These are phyloP conservation scores for Brachionus asplanchnoidis DNA, from an alignment of 1,140 invertebrate genomes.

Conservation along the genomic window DNA sequence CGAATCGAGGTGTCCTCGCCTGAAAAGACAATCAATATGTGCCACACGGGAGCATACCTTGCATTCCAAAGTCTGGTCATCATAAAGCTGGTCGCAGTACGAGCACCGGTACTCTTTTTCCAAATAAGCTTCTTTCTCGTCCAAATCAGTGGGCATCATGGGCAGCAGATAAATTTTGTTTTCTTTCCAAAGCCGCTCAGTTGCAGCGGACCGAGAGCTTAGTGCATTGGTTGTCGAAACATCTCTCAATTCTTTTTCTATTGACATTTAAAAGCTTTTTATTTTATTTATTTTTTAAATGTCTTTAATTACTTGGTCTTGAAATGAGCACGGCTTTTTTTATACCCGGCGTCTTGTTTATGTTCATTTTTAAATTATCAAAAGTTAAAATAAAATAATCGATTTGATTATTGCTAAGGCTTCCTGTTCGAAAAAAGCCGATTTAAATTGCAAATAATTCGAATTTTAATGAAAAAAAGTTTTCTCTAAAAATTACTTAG, in stretches of 20 bases:
- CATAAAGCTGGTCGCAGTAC: slow-evolving; percentile 17
- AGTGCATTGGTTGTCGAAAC: not conserved
- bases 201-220: not conserved
- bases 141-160: not conserved
- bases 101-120: slow-evolving; percentile 39
- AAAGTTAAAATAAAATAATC: not conserved
- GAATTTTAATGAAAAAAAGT: not conserved
- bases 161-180: not conserved
- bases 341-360: not conserved
- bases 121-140: slow-evolving; percentile 16
- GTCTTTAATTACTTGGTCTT: not conserved
- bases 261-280: not conserved
- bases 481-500: not conserved
- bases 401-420: slow-evolving; percentile 6
- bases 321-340: slow-evolving; percentile 8
- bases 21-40: slow-evolving; percentile 18
- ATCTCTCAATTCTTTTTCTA: not conserved
- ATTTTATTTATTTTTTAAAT: not conserved
- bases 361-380: not conserved
- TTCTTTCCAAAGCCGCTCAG: not conserved
- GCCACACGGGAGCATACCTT: slow-evolving; percentile 8
- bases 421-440: slow-evolving; percentile 17
- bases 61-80: slow-evolving; percentile 28
- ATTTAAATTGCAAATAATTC: slow-evolving; percentile 24
- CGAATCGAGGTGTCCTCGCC: not conserved